A percentile compares a stretch with the other conserved stretches of the same genome.
These are phyloP conservation scores for Meandrusa payeni DNA, from an alignment of 2,888 invertebrate genomes.

Conservation along the genomic window DNA sequence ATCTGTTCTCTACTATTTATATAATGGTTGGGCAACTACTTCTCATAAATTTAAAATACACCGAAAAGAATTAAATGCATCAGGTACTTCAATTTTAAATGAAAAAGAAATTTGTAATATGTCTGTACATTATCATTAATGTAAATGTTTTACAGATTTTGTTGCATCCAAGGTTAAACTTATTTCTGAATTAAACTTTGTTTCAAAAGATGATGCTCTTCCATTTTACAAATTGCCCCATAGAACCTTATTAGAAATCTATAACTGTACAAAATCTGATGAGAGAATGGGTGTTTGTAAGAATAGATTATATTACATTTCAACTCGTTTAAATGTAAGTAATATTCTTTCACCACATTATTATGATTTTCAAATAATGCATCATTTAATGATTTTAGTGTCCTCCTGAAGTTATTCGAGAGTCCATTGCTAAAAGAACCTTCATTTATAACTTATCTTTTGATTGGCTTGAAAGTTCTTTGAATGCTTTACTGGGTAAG, in stretches of 20 bases:
- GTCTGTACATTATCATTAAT: no score
- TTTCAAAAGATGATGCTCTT: constrained; percentile 69
- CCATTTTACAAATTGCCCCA: constrained; percentile 73
- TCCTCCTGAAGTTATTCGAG: constrained; percentile 62
- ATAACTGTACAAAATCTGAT: constrained; percentile 61
- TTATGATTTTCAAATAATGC: no score
- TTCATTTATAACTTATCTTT: constrained; percentile 80
- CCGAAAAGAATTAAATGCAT: neutral
- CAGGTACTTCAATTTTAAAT: neutral
- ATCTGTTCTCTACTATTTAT: neutral
- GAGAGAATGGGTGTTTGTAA: constrained; percentile 51
- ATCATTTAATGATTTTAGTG: constrained; percentile 59
- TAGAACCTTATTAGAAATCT: constrained; percentile 51
- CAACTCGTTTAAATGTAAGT: constrained; percentile 65
- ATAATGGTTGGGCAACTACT: neutral
- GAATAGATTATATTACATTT: constrained; percentile 81
- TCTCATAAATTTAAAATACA: neutral
- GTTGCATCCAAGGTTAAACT: constrained; percentile 53
- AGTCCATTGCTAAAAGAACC: constrained; percentile 68
- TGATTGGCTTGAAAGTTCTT: constrained; percentile 74
- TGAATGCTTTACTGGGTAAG: constrained; percentile 74
- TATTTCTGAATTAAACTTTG: constrained; percentile 61
- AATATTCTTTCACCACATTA: constrained; percentile 15
- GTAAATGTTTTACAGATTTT: constrained; percentile 36
- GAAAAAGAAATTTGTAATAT: no score